Conservation (phyloP, 1,140 invertebrate genomes). For the Zaprionus davidi region DNA sequence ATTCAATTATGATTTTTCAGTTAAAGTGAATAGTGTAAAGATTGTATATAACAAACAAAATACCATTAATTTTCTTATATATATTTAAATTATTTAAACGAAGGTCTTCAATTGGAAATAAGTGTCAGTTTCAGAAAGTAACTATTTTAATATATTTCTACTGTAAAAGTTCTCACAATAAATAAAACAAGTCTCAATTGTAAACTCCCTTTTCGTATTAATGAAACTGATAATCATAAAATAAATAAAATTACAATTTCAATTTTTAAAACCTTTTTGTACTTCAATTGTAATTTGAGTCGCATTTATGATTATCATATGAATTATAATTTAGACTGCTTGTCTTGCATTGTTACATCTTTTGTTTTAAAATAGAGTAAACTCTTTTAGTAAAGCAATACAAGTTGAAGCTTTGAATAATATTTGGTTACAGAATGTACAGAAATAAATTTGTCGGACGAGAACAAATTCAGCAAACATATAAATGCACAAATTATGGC, state of each 20-base stretch:
- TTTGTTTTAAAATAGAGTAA: not conserved
- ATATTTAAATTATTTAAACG: not conserved
- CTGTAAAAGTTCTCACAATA: not conserved
- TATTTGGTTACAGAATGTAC: constrained; percentile 13
- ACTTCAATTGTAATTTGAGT: not conserved
- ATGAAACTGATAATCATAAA: not conserved
- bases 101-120: not conserved
- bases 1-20: not conserved
- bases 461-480: not conserved
- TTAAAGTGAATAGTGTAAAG: too few species aligned
- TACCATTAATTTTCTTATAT: not conserved
- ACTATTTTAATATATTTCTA: too few species aligned
- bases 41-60: too few species aligned
- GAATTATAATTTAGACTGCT: not conserved
- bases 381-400: not conserved
- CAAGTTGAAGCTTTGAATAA: constrained; percentile 3
- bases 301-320: not conserved
- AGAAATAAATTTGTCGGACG: not conserved
- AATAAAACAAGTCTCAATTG: not conserved
- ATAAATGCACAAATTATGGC: not conserved
- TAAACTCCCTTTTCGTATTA: not conserved
- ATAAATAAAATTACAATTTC: not conserved
- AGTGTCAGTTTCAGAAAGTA: too few species aligned
- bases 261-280: not conserved
- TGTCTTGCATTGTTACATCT: not conserved